Evolutionary conservation across 1,140 invertebrate genomes (phyloP).

Genomic region (Steinernema feltiae): DNA sequence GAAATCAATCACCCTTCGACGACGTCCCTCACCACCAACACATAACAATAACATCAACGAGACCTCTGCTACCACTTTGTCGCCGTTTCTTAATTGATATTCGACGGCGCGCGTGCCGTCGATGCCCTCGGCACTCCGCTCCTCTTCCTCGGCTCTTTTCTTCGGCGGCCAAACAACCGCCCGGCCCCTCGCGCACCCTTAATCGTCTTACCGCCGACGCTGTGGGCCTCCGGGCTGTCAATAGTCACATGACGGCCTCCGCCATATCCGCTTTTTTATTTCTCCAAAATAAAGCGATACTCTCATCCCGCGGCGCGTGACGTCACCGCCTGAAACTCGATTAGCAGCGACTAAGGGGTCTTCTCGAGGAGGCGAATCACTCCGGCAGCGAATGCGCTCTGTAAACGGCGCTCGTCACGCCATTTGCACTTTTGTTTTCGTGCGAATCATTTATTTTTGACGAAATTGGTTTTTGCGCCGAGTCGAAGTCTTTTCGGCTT

Average conservation of each 20-base stretch:
- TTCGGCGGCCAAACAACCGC: no score
- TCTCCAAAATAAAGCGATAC: not conserved
- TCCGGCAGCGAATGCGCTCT: no score
- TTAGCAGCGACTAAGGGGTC: not conserved
- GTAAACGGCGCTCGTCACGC: not conserved
- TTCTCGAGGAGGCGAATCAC: no score
- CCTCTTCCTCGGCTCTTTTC: not conserved
- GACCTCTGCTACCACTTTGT: not conserved
- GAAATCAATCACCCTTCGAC: not conserved
- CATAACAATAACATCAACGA: not conserved
- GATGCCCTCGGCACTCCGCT: not conserved
- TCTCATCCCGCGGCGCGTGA: not conserved
- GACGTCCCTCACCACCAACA: not conserved
- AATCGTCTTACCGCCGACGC: not conserved
- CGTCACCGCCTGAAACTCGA: not conserved
- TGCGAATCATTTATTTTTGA: not conserved
- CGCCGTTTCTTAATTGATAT: constrained; percentile 1
- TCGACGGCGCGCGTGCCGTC: not conserved
- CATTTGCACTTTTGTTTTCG: constrained; percentile 7
- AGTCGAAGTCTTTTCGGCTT: not conserved
- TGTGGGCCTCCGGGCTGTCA: not conserved
- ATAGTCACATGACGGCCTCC: not conserved
- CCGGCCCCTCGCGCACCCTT: not conserved
- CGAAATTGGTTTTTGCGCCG: not conserved
- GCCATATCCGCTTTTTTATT: not conserved